Conservation (phyloP, 2,113 vertebrate genomes). For the Trochalopteron elliotii region DNA sequence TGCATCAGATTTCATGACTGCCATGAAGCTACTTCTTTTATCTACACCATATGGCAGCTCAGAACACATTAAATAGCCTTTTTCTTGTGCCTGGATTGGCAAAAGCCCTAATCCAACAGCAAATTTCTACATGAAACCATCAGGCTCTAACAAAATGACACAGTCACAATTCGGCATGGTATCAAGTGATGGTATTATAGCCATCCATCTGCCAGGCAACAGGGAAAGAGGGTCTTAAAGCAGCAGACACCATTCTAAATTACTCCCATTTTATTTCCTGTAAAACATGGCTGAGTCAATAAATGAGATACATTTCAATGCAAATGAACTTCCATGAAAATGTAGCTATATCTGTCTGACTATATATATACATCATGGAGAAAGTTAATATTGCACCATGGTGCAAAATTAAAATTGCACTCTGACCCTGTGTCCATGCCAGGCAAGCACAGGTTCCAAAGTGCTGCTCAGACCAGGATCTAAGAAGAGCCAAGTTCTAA, state of each 20-base stretch:
- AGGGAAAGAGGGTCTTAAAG: conserved; percentile 55
- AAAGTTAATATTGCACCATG: background rate
- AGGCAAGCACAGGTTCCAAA: background rate
- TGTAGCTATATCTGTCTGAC: background rate
- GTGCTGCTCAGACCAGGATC: background rate
- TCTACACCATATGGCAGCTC: conserved; percentile 46
- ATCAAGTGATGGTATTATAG: conserved; percentile 72
- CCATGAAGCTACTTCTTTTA: conserved; percentile 21
- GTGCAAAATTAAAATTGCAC: background rate
- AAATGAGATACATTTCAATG: background rate
- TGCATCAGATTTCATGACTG: background rate
- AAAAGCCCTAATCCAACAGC: conserved; percentile 42
- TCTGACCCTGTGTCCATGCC: background rate
- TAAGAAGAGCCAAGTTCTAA: background rate
- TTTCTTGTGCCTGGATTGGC: conserved; percentile 47
- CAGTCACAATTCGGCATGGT: conserved; percentile 62
- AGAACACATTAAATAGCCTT: conserved; percentile 56
- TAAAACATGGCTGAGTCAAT: background rate
- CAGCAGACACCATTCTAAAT: conserved; percentile 23
- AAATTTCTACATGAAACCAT: conserved; percentile 70
- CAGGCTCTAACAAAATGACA: conserved; percentile 66
- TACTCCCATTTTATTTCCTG: background rate
- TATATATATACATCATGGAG: background rate
- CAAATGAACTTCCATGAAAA: background rate
- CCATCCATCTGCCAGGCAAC: conserved; percentile 60